Conservation (phyloP, 2,888 invertebrate species). For the Pterostichus madidus region DNA sequence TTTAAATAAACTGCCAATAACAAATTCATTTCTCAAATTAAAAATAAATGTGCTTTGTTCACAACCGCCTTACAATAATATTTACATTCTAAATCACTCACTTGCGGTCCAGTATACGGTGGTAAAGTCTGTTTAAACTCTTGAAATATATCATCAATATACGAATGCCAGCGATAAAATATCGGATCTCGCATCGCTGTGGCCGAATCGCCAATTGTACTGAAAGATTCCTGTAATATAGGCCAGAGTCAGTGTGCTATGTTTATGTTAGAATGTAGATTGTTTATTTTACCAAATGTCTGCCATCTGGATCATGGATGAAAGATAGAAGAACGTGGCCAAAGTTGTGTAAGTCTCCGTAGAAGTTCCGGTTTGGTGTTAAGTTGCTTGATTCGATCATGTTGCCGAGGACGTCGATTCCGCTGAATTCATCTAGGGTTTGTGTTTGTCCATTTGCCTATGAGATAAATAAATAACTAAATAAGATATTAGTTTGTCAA, state of each 20-base stretch:
- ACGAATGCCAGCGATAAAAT: conserved; percentile 92
- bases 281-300: conserved; percentile 81
- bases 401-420: conserved; percentile 90
- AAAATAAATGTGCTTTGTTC: conserved; percentile 6
- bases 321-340: conserved; percentile 89
- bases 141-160: conserved; percentile 88
- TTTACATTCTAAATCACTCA: conserved; percentile 71
- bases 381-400: conserved; percentile 87
- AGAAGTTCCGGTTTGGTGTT: conserved; percentile 84
- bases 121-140: conserved; percentile 86
- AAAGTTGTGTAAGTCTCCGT: conserved; percentile 91
- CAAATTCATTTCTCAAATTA: neutral
- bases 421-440: conserved; percentile 82
- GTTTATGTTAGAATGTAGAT: neutral
- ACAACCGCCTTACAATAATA: no score
- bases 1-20: no score
- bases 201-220: conserved; percentile 90
- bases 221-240: conserved; percentile 84
- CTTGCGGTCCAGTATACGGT: conserved; percentile 82
- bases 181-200: conserved; percentile 93
- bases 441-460: conserved; percentile 81
- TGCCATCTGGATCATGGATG: conserved; percentile 89
- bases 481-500: no score
- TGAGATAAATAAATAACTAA: conserved; percentile 44
- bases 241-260: neutral